Conservation (phyloP, 2,797 vertebrate species). For the Menidia menidia region DNA sequence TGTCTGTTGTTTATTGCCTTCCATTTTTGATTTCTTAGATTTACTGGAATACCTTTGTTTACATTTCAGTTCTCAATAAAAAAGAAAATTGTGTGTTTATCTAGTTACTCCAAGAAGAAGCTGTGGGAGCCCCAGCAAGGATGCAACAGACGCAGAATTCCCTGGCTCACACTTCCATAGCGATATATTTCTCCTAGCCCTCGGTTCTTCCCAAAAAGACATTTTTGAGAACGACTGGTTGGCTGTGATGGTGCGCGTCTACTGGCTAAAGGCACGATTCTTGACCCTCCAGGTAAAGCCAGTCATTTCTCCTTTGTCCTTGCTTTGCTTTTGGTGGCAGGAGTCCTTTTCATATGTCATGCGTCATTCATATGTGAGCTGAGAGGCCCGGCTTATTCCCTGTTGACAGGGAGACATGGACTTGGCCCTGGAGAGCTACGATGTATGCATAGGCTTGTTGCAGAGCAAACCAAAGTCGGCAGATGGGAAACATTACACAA, state of each 20-base stretch:
- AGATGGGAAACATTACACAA: constrained; percentile 76
- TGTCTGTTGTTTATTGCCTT: too few relatives aligned
- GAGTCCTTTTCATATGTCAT: neutral
- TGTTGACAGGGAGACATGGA: constrained; percentile 93
- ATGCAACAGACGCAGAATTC: constrained; percentile 86
- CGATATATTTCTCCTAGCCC: constrained; percentile 90
- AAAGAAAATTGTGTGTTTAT: constrained; percentile 7
- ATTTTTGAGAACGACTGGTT: constrained; percentile 92
- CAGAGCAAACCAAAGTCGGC: constrained; percentile 81
- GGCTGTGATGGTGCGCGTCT: constrained; percentile 90
- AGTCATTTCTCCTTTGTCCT: neutral
- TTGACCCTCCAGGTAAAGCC: constrained; percentile 89
- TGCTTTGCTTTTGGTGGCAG: neutral
- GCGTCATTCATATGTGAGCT: neutral
- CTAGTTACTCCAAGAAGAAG: constrained; percentile 87
- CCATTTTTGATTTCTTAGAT: too few relatives aligned
- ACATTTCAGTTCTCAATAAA: neutral
- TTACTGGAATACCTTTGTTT: neutral
- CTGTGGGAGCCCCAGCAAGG: constrained; percentile 68
- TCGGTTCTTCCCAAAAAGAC: constrained; percentile 93
- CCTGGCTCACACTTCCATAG: constrained; percentile 90
- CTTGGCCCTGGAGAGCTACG: constrained; percentile 94
- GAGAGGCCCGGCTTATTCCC: constrained; percentile 22
- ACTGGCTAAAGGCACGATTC: constrained; percentile 96
- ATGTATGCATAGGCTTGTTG: constrained; percentile 91